Conservation (phyloP, 35 echinoderm and acorn worm genomes). For the Antedon bifida region DNA sequence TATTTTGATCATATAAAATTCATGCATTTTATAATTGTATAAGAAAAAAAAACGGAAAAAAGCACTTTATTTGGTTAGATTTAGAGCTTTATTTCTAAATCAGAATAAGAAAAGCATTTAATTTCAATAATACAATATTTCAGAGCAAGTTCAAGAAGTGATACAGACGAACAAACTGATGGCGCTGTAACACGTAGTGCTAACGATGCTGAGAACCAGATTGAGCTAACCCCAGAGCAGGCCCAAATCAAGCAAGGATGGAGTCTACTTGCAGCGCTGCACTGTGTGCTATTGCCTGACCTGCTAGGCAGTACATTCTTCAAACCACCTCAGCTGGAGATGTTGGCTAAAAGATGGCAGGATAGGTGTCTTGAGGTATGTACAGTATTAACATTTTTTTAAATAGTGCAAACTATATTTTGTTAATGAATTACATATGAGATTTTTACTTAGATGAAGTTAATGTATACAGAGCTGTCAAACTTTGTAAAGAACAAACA, state of each 20-base stretch:
- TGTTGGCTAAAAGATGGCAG: conserved; percentile 91
- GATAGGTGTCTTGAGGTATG: conserved; percentile 96
- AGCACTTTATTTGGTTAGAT: too few relatives aligned
- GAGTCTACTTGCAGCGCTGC: conserved; percentile 88
- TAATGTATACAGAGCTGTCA: too few relatives aligned
- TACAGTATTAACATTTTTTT: too few relatives aligned
- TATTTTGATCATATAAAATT: background rate
- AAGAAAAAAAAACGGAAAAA: too few relatives aligned
- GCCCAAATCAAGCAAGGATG: conserved; percentile 98
- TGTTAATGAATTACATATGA: too few relatives aligned
- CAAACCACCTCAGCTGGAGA: conserved; percentile 89
- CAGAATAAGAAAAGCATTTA: too few relatives aligned
- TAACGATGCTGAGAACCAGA: conserved; percentile 36
- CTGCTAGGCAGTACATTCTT: conserved; percentile 68
- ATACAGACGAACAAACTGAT: background rate
- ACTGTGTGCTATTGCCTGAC: conserved; percentile 92
- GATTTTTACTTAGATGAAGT: too few relatives aligned
- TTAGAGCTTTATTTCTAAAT: too few relatives aligned
- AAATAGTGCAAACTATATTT: too few relatives aligned
- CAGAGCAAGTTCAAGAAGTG: background rate
- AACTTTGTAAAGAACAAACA: too few relatives aligned
- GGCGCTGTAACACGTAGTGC: background rate
- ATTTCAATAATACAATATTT: background rate
- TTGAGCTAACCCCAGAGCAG: conserved; percentile 87
- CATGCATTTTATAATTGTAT: too few relatives aligned